These are phyloP conservation scores for Halcyon senegalensis DNA, from an alignment of 2,113 vertebrate genomes.

Conservation along the genomic window DNA sequence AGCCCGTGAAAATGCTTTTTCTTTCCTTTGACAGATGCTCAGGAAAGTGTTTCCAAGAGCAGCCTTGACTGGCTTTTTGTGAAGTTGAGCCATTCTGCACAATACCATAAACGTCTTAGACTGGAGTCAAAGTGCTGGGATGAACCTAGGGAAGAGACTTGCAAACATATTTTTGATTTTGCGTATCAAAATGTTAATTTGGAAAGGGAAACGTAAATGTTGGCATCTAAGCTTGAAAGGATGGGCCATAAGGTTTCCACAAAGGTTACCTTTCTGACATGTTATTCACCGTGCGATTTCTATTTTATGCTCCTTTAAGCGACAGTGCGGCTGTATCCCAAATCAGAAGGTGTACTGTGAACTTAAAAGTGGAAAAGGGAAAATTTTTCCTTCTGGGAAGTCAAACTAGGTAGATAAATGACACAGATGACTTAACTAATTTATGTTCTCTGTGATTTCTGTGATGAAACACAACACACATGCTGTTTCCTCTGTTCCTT, in stretches of 20 bases:
- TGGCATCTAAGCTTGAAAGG: background rate
- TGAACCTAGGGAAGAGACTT: background rate
- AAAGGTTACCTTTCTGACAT: background rate
- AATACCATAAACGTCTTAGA: background rate
- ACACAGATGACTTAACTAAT: slow-evolving; percentile 64
- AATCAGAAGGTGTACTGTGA: background rate
- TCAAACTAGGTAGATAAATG: slow-evolving; percentile 64
- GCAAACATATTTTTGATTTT: background rate
- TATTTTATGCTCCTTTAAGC: background rate
- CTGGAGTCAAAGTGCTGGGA: background rate
- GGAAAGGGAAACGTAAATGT: background rate
- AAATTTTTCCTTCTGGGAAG: slow-evolving; percentile 27
- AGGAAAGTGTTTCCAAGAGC: background rate
- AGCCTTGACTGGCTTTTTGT: background rate
- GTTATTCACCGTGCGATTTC: rapidly evolving
- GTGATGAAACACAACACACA: slow-evolving; percentile 61
- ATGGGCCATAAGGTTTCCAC: rapidly evolving
- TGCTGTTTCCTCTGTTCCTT: slow-evolving; percentile 62
- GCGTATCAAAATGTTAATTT: background rate
- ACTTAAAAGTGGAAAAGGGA: background rate
- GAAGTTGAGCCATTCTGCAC: background rate
- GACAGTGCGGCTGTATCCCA: background rate
- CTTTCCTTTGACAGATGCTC: background rate
- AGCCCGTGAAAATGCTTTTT: background rate
- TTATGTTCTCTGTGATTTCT: slow-evolving; percentile 67